A percentile compares a stretch with the other conserved stretches of the same genome.
These are phyloP conservation scores for Bugulina stolonifera DNA, from an alignment of 2,888 invertebrate genomes.

Conservation along the genomic window DNA sequence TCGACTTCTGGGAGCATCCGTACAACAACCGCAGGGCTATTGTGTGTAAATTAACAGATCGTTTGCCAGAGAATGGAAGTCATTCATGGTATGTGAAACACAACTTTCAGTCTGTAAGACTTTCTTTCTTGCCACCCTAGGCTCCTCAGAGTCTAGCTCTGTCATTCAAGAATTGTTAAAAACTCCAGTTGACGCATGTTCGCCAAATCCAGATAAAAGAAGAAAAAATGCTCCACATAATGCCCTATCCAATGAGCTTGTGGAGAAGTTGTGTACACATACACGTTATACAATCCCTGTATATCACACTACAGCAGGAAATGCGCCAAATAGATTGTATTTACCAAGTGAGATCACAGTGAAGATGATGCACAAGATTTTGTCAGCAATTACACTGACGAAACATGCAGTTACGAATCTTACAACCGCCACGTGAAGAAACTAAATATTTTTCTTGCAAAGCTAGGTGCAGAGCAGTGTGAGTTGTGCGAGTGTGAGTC, in stretches of 20 bases:
- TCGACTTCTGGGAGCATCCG: no score
- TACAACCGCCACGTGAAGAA: no score
- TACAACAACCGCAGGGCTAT: no score
- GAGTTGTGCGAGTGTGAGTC: no score
- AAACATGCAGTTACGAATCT: neutral
- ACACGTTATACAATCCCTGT: no score
- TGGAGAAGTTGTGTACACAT: neutral
- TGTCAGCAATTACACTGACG: neutral
- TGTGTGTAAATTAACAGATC: no score
- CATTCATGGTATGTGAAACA: no score
- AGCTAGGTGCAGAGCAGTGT: no score
- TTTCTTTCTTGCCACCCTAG: no score
- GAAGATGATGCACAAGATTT: neutral
- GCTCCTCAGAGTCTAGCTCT: neutral
- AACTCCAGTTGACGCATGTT: neutral
- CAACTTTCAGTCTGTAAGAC: neutral
- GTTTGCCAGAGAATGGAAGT: no score
- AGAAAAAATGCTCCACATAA: no score
- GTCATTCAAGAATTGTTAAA: neutral
- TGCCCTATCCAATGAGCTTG: neutral
- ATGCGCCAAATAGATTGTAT: neutral
- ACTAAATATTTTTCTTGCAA: no score
- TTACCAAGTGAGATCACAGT: neutral
- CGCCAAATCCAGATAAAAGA: neutral
- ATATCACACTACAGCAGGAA: neutral